A percentile compares a stretch with the other conserved stretches of the same genome.
Evolutionary conservation across 1,140 invertebrate genomes (phyloP).

Genomic region (Eupristina koningsbergeri): DNA sequence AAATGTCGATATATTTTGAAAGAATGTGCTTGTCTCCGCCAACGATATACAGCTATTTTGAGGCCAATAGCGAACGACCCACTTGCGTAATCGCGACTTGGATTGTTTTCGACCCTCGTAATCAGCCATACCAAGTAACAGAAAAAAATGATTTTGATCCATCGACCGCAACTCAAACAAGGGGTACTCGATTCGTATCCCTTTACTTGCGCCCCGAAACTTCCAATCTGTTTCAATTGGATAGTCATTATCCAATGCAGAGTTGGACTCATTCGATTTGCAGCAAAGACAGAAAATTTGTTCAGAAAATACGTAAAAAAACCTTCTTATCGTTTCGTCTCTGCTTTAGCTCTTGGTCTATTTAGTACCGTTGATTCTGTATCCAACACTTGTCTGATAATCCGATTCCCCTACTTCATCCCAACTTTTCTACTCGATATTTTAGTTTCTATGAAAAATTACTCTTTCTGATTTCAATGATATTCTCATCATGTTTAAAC

Average conservation of each 20-base stretch:
- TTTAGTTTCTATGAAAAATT: neutral
- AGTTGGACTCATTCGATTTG: neutral
- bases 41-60: neutral
- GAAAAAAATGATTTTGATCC: no score
- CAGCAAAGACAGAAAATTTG: neutral
- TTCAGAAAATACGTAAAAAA: neutral
- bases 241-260: neutral
- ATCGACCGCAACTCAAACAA: no score
- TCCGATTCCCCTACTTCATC: no score
- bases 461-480: neutral
- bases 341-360: neutral
- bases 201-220: neutral
- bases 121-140: no score
- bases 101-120: neutral
- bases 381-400: neutral
- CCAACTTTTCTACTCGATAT: no score
- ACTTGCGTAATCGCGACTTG: neutral
- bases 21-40: no score
- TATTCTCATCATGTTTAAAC: neutral
- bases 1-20: no score
- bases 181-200: neutral
- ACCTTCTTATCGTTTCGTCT: neutral
- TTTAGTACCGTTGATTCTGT: neutral
- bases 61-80: neutral
- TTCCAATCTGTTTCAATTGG: no score